Evolutionary conservation across 2,113 vertebrate genomes (phyloP).

Genomic region (Hippocampus barbouri): DNA sequence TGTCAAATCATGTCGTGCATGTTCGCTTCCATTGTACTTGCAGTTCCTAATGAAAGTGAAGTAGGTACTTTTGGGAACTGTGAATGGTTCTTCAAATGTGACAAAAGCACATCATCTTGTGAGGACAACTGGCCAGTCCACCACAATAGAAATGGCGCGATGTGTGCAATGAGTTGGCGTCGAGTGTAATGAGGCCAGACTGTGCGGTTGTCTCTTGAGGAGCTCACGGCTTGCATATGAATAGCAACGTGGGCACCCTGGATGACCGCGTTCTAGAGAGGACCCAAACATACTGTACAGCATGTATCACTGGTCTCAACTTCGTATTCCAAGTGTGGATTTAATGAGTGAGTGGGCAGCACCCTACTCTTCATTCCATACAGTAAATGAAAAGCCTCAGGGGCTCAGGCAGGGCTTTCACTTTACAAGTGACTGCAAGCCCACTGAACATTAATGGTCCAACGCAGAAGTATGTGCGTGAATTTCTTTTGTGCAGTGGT

Average conservation of each 20-base stretch:
- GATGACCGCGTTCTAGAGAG: slow-evolving; percentile 16
- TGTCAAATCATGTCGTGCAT: slow-evolving; percentile 44
- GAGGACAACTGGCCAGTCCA: slow-evolving; percentile 52
- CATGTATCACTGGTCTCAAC: slow-evolving; percentile 15
- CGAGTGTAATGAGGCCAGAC: slow-evolving; percentile 62
- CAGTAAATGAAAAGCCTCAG: slow-evolving; percentile 44
- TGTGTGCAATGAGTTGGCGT: slow-evolving; percentile 58
- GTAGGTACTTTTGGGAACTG: slow-evolving; percentile 53
- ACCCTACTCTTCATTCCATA: slow-evolving; percentile 17
- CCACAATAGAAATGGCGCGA: slow-evolving; percentile 66
- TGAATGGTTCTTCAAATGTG: slow-evolving; percentile 56
- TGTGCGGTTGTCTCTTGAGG: slow-evolving; percentile 50
- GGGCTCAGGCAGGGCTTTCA: slow-evolving; percentile 46
- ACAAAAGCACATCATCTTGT: slow-evolving; percentile 49
- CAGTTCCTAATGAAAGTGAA: slow-evolving; percentile 57
- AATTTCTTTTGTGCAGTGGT: not conserved
- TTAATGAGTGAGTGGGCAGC: slow-evolving; percentile 24
- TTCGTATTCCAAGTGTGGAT: slow-evolving; percentile 25
- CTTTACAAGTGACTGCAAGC: slow-evolving; percentile 43
- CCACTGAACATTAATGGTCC: not conserved
- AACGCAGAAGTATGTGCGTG: not conserved
- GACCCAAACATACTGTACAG: not conserved
- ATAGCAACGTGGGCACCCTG: slow-evolving; percentile 28
- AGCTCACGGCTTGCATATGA: slow-evolving; percentile 40
- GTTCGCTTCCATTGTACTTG: slow-evolving; percentile 1